Conservation (phyloP, 2,113 vertebrate genomes). For the Coryphaenoides rupestris region DNA sequence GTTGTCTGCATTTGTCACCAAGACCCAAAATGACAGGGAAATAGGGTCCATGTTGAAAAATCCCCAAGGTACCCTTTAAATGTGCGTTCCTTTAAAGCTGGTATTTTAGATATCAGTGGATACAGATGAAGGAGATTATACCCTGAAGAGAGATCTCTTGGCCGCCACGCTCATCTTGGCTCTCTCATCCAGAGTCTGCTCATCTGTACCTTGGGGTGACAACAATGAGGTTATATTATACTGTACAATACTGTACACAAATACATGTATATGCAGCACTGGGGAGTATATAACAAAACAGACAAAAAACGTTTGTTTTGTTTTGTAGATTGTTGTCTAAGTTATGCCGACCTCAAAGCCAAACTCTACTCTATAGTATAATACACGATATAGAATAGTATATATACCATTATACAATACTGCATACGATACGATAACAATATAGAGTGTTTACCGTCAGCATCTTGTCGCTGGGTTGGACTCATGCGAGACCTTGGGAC, state of each 20-base stretch:
- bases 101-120: neutral
- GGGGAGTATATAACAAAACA: no score
- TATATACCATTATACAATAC: no score
- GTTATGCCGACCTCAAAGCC: no score
- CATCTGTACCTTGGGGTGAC: slow-evolving; percentile 65
- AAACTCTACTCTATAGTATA: no score
- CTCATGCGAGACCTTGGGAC: slow-evolving; percentile 75
- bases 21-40: no score
- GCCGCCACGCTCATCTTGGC: slow-evolving; percentile 96
- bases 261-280: neutral
- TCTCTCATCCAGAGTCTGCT: slow-evolving; percentile 92
- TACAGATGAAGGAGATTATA: slow-evolving; percentile 31
- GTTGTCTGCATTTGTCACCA: no score
- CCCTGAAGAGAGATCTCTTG: slow-evolving; percentile 86
- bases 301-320: no score
- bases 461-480: slow-evolving; percentile 74
- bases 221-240: neutral
- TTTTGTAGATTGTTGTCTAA: no score
- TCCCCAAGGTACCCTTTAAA: no score
- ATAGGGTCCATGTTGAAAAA: no score
- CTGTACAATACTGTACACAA: neutral
- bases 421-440: neutral
- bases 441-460: slow-evolving; percentile 72
- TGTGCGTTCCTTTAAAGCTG: no score
- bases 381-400: no score